Evolutionary conservation across 1,140 invertebrate species (phyloP), one percentile per base, ranked within the genome.

Genomic region (Drosophila bifasciata): DNA sequence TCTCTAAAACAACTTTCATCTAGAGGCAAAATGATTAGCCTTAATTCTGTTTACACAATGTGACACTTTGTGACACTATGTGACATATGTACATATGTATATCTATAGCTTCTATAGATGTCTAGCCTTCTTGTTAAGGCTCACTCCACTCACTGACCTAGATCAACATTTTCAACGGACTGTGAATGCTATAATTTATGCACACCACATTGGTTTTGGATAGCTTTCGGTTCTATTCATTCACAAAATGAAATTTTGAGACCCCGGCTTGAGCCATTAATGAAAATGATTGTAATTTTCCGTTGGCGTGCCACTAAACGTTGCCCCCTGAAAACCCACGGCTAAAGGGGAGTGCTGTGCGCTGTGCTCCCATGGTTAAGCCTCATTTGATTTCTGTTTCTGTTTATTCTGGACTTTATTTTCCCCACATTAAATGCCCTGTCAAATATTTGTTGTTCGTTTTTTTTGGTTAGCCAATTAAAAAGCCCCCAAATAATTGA

Each of bases 221-320:
- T 16, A 58, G 40, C 3, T 36, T 36, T 36, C 32, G 32, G 0
- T 46, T 46, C 9, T 21, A 55, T 17, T 46, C 23, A 53, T n/a
- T 68, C 28, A n/a, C 21, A 15, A 49, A 64, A n/a, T n/a, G n/a
- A n/a, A 67, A 36, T 28, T 21, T 21, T 21, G 57, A 50, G 50
- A 55, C 15, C 53, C 15, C 44, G 46, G 46, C 52, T 46, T 63
- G 40, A 51, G 69, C 64, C 70, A 74, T 74, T 51, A 57, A 63
- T 64, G 45, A 43, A 41, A 74, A 51, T 74, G 28, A 74, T 64
- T 74, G 59, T 74, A 52, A 74, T 74, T 74, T 74, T 32, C 32
- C 21, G 59, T 44, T 74, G 48, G 70, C 70, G 70, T 74, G 70
- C 41, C 39, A 19, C 36, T 16, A 60, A 60, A 39, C 45, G 45